These are phyloP conservation scores for Centropus unirufus DNA, from an alignment of 2,113 vertebrate species.

Conservation along the genomic window DNA sequence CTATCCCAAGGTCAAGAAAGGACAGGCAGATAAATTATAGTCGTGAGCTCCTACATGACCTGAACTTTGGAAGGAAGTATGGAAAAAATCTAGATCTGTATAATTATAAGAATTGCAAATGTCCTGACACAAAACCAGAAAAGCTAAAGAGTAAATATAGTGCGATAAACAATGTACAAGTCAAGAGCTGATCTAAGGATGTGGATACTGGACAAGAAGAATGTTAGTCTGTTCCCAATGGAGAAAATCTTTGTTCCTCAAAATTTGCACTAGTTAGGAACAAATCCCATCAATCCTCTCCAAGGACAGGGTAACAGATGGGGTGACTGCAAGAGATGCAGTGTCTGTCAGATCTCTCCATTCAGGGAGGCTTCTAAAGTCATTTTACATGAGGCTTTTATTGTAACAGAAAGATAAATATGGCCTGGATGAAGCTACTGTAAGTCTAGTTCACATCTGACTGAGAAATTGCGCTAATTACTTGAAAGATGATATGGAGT, in stretches of 20 bases:
- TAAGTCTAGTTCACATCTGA: background rate
- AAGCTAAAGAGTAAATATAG: background rate
- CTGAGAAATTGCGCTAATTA: background rate
- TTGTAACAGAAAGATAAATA: background rate
- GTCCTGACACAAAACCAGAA: background rate
- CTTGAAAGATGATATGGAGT: background rate
- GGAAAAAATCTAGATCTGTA: background rate
- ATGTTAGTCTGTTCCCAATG: background rate
- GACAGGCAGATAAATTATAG: background rate
- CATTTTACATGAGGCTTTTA: background rate
- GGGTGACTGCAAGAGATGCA: background rate
- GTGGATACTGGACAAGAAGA: background rate
- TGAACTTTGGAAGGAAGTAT: background rate
- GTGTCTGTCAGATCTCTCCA: background rate
- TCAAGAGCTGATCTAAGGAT: background rate
- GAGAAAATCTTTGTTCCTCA: background rate
- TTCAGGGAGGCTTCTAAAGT: background rate
- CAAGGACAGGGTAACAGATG: background rate
- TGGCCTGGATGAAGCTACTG: background rate
- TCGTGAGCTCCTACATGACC: background rate
- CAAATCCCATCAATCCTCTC: background rate
- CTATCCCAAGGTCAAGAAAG: background rate
- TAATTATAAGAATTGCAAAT: background rate
- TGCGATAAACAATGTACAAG: background rate
- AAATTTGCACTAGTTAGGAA: background rate